Percentiles rank a stretch among this genome's conserved stretches.
These are phyloP conservation scores for Chrysogorgia sp. DNA, from an alignment of 92 coral and sea anemone species.

Conservation along the genomic window DNA sequence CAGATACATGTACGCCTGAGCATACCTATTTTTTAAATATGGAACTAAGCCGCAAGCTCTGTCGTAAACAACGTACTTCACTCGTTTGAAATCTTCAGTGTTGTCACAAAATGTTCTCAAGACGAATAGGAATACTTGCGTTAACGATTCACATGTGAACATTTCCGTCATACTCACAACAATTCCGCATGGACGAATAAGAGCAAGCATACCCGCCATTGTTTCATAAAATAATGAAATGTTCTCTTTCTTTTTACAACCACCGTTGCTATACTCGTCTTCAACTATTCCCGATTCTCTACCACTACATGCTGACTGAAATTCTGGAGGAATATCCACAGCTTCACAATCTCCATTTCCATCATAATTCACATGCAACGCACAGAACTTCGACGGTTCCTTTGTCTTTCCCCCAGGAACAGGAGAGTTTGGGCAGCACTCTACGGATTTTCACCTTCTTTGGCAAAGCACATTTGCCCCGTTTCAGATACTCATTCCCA, in stretches of 20 bases:
- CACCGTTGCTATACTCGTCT: slow-evolving; percentile 30
- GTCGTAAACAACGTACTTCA: slow-evolving; percentile 66
- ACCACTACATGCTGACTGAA: slow-evolving; percentile 34
- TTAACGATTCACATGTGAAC: slow-evolving; percentile 70
- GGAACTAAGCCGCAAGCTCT: slow-evolving; percentile 73
- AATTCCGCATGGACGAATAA: slow-evolving; percentile 62
- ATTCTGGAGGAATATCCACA: slow-evolving; percentile 55
- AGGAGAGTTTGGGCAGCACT: slow-evolving; percentile 68
- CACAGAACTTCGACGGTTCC: slow-evolving; percentile 68
- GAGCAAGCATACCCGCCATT: slow-evolving; percentile 70
- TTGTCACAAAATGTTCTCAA: slow-evolving; percentile 55
- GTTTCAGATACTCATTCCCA: slow-evolving; percentile 72
- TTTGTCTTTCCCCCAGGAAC: slow-evolving; percentile 62
- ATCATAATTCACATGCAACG: slow-evolving; percentile 25
- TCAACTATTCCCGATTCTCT: slow-evolving; percentile 37
- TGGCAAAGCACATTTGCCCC: slow-evolving; percentile 74
- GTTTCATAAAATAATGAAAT: slow-evolving; percentile 62
- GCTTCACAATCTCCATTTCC: slow-evolving; percentile 5
- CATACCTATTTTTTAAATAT: slow-evolving; percentile 55
- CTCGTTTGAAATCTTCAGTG: slow-evolving; percentile 44
- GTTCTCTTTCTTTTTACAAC: slow-evolving; percentile 70
- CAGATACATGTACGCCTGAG: too few species aligned
- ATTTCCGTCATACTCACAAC: slow-evolving; percentile 72
- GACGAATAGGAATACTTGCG: slow-evolving; percentile 67
- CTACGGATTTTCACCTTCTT: slow-evolving; percentile 55